phyloP scores from a whole-genome alignment of 2,888 invertebrate species.

The Meiosimyza platycephala region DNA sequence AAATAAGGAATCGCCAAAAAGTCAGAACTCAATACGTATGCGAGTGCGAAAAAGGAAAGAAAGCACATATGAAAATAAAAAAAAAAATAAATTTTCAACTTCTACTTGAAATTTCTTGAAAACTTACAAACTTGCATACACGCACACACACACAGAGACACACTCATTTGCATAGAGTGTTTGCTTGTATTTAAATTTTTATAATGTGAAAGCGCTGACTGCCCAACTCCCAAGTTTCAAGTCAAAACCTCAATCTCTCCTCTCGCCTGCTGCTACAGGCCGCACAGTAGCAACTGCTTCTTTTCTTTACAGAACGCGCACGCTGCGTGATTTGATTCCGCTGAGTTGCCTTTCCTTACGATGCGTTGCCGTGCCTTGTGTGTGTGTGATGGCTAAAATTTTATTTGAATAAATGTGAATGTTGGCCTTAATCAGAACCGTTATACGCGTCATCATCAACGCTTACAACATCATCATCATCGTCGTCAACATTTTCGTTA shows the following conservation, averaged over 20 bases:
- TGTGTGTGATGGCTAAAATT: slow-evolving; percentile 37
- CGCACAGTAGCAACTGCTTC: slow-evolving; percentile 1
- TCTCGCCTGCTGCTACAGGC: not conserved
- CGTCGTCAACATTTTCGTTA: not conserved
- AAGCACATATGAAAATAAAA: slow-evolving; percentile 38
- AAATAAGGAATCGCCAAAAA: not conserved
- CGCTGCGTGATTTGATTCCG: no score
- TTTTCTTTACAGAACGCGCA: no score
- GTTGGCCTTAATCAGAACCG: slow-evolving; percentile 67
- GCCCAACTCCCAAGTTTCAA: slow-evolving; percentile 38
- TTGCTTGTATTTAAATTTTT: slow-evolving; percentile 29
- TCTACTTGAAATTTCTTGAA: slow-evolving; percentile 29
- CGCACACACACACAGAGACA: no score
- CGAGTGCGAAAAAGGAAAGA: no score
- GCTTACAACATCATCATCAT: slow-evolving; percentile 33
- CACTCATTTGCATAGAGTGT: slow-evolving; percentile 55
- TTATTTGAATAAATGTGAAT: slow-evolving; percentile 60
- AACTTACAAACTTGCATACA: slow-evolving; percentile 24
- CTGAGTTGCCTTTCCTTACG: slow-evolving; percentile 34
- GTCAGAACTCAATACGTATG: not conserved
- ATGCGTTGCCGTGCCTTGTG: slow-evolving; percentile 38
- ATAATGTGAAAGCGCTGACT: slow-evolving; percentile 60
- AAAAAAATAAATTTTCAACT: slow-evolving; percentile 27
- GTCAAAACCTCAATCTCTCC: not conserved
- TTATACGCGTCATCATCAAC: slow-evolving; percentile 57